Evolutionary conservation across 2,888 invertebrate species (phyloP).

Genomic region (Chymomyza procnemis): DNA sequence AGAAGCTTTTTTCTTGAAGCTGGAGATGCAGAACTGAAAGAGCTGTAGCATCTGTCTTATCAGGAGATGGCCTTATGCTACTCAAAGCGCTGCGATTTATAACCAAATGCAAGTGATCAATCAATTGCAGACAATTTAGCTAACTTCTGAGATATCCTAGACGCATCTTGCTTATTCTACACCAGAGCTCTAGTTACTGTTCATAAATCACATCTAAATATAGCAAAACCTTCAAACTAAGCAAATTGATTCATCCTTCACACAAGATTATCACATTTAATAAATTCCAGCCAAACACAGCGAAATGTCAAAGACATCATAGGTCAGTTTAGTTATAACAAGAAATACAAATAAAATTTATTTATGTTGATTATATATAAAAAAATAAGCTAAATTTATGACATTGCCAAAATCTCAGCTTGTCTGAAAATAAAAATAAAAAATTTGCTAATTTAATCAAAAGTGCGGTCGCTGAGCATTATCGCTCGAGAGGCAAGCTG

Average conservation of each 20-base stretch:
- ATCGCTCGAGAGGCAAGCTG: constrained; percentile 10
- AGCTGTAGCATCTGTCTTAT: no score
- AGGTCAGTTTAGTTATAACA: background rate
- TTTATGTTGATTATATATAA: background rate
- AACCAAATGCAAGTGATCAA: no score
- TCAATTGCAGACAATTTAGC: no score
- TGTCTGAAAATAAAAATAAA: constrained; percentile 25
- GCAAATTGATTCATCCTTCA: background rate
- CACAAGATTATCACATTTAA: background rate
- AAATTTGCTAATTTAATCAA: constrained; percentile 48
- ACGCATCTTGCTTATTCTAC: no score
- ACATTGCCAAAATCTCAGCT: constrained; percentile 10
- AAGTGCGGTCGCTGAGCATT: background rate
- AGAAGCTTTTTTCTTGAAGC: no score
- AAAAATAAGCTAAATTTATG: constrained; percentile 29
- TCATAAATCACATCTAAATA: background rate
- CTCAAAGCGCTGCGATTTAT: no score
- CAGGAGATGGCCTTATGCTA: no score
- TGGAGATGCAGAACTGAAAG: no score
- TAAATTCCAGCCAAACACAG: background rate
- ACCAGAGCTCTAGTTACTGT: no score
- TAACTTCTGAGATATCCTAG: no score
- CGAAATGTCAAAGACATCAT: background rate
- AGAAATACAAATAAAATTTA: background rate
- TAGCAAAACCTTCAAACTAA: background rate